Percentiles rank a stretch among this genome's conserved stretches.
Evolutionary conservation across 1,140 invertebrate species (phyloP).

Genomic region (Hylaeus anthracinus): DNA sequence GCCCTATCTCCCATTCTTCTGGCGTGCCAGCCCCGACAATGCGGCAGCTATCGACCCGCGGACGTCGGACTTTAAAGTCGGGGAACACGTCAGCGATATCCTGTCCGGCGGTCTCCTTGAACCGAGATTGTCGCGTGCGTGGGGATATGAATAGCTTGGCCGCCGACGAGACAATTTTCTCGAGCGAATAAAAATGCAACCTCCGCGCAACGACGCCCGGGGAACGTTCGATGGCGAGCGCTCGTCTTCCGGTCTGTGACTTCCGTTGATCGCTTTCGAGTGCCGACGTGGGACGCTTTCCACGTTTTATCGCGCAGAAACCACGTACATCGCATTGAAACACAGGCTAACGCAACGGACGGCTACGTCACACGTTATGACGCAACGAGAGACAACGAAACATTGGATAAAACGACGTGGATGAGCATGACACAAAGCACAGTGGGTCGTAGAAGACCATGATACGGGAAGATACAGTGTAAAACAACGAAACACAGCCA

Average conservation of each 20-base stretch:
- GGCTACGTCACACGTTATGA: too few relatives aligned
- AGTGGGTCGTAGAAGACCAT: too few relatives aligned
- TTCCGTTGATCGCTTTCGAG: background rate
- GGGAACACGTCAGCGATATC: slow-evolving; percentile 42
- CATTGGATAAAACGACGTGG: too few relatives aligned
- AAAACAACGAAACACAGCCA: too few relatives aligned
- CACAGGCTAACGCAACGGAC: too few relatives aligned
- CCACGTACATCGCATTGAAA: too few relatives aligned
- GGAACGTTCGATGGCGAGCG: background rate
- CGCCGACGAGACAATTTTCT: slow-evolving; percentile 6
- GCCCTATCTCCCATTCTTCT: slow-evolving; percentile 36
- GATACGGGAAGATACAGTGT: too few relatives aligned
- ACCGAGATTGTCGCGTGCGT: slow-evolving; percentile 27
- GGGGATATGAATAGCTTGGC: slow-evolving; percentile 3
- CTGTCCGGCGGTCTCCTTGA: slow-evolving; percentile 35
- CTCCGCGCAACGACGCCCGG: background rate
- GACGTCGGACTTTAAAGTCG: slow-evolving; percentile 39
- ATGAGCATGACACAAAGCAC: too few relatives aligned
- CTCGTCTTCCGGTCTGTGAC: background rate
- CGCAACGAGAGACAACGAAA: too few relatives aligned
- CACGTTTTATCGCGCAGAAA: too few relatives aligned
- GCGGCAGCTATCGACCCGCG: slow-evolving; percentile 38
- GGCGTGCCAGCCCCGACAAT: slow-evolving; percentile 19
- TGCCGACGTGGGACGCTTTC: too few relatives aligned
- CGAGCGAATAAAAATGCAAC: slow-evolving; percentile 3